Percentiles rank a stretch among this genome's conserved stretches.
Evolutionary conservation across 1,140 invertebrate genomes (phyloP).

Genomic region (Panulirus ornatus): DNA sequence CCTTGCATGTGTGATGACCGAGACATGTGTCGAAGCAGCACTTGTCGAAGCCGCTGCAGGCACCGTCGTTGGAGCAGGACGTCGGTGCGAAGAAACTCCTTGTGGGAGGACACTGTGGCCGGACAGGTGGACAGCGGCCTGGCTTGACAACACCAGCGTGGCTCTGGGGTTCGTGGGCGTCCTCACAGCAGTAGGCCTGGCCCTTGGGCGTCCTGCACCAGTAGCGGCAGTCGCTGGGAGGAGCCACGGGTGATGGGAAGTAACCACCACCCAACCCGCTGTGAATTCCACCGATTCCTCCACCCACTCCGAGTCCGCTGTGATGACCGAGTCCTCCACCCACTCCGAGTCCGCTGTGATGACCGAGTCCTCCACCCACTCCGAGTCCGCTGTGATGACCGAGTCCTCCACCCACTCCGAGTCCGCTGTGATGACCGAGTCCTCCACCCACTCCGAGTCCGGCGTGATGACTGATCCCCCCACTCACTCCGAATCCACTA

Average conservation of each 20-base stretch:
- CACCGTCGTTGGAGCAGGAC: conserved; percentile 55
- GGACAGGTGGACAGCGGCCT: conserved; percentile 46
- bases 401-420: neutral
- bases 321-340: neutral
- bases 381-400: neutral
- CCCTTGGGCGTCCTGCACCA: conserved; percentile 46
- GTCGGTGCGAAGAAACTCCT: conserved; percentile 23
- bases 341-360: neutral
- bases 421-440: neutral
- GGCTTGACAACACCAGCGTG: conserved; percentile 7
- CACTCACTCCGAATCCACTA: neutral
- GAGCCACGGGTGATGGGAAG: neutral
- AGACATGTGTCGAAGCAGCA: conserved; percentile 50
- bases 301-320: neutral
- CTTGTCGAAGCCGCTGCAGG: conserved; percentile 56
- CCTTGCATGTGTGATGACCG: conserved; percentile 17
- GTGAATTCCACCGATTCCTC: neutral
- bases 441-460: neutral
- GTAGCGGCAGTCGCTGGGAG: conserved; percentile 50
- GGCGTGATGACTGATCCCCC: neutral
- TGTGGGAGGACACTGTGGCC: conserved; percentile 29
- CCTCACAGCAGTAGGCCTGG: conserved; percentile 57
- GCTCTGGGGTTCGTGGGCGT: conserved; percentile 5
- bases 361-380: neutral
- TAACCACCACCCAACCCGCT: neutral